Base-by-base conservation (phyloP, 2,113 vertebrate species). In the Neolamprologus falcicula region DNA sequence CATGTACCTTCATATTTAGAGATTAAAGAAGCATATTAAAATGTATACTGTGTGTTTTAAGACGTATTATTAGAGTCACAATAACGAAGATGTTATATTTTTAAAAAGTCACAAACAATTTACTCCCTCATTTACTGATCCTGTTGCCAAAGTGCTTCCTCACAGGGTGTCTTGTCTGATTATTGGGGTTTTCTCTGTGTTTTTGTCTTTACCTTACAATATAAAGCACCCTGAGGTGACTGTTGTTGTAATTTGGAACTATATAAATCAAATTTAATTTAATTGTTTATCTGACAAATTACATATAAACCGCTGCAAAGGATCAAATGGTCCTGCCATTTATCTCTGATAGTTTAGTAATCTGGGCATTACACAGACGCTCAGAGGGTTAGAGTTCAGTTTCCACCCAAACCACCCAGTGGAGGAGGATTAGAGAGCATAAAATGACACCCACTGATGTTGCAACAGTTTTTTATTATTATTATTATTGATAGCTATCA, bases 61-160 rank as follows among this genome's bases (percentile, higher is more conserved):
- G 0, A 28, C 9, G 0, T 28, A 47, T 47, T 26, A 76, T 76
- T 76, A 10, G 21, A 45, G 0, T 0, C 5, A 26, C 7, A 42
- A 42, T 71, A 71, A 42, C 3, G 0, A 26, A 16, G 13, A 9
- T 10, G 13, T 45, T 26, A 73, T 10, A 6, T 7, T 73, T 73
- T 45, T 45, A 7, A 76, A 28, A 47, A 47, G 42, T 28, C 4
- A 31, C 42, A 47, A 47, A 28, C 24, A 28, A 28, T 63, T 63
- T 63, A 59, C 1, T 59, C 55, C 0, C 57, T 61, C 3, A 61
- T 61, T 61, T 31, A 35, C 61, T 35, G 17, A 35, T 66, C 61
- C 17, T 66, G 17, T 66, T n/a, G 17, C 10, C 61, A 66, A 7
- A n/a, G 33, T 5, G 17, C 1, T 37, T 66, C 17, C 61, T 13